phyloP scores from a whole-genome alignment of 2,888 invertebrate genomes.

The Phyto melanocephala region DNA sequence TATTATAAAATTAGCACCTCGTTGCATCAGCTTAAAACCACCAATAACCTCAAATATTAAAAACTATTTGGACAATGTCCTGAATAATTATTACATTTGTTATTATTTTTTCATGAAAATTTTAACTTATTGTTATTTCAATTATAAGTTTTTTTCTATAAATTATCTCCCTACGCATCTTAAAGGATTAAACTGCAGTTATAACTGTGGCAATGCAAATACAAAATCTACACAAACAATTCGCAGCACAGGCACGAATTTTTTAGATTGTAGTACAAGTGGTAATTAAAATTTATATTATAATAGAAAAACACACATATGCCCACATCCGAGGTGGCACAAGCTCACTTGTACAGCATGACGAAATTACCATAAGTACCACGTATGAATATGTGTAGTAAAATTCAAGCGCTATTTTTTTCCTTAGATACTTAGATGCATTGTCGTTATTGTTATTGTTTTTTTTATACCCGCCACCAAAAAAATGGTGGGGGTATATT shows the following conservation, averaged over 20 bases:
- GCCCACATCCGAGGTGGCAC: constrained; percentile 22
- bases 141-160: too few relatives aligned
- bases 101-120: too few relatives aligned
- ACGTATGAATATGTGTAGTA: constrained; percentile 5
- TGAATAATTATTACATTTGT: too few relatives aligned
- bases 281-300: constrained; percentile 62
- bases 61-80: too few relatives aligned
- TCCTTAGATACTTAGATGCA: neutral
- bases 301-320: constrained; percentile 3
- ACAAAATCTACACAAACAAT: neutral
- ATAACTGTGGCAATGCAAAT: constrained; percentile 8
- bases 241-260: neutral
- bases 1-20: too few relatives aligned
- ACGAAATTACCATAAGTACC: constrained; percentile 1
- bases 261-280: constrained; percentile 48
- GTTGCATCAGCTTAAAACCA: too few relatives aligned
- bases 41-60: too few relatives aligned
- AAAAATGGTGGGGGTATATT: too few relatives aligned
- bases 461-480: too few relatives aligned
- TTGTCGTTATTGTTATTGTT: constrained; percentile 14
- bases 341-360: constrained; percentile 17
- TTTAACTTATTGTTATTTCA: too few relatives aligned
- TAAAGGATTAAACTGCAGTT: constrained; percentile 22
- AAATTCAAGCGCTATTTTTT: neutral
- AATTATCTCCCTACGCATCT: too few relatives aligned